Percentiles rank a stretch among this genome's conserved stretches.
phyloP scores from a whole-genome alignment of 2,113 vertebrate genomes.

The Pimephales promelas region DNA sequence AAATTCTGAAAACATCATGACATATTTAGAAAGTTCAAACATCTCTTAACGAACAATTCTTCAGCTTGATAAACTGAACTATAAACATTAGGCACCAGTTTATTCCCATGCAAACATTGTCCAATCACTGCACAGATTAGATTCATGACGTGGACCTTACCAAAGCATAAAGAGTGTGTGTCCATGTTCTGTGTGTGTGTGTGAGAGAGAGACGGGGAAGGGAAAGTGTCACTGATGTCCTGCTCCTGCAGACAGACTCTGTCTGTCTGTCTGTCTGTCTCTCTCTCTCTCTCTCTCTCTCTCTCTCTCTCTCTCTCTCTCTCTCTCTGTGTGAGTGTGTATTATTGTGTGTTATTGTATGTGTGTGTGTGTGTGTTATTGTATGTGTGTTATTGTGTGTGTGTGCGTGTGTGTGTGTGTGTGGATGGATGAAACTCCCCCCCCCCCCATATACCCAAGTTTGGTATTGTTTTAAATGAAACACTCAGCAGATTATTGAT shows the following conservation, averaged over 20 bases:
- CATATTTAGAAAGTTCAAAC: neutral
- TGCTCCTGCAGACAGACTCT: conserved; percentile 35
- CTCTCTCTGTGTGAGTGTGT: too few relatives aligned
- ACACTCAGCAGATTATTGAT: too few relatives aligned
- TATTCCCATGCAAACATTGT: neutral
- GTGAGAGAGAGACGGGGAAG: neutral
- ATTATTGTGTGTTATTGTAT: too few relatives aligned
- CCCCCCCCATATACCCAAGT: too few relatives aligned
- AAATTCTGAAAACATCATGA: neutral
- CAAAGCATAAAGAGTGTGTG: neutral
- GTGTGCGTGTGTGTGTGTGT: too few relatives aligned
- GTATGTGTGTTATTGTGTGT: too few relatives aligned
- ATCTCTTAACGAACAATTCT: neutral
- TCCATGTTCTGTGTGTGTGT: neutral
- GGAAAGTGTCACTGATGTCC: conserved; percentile 43
- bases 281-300: too few relatives aligned
- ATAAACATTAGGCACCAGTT: neutral
- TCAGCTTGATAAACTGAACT: neutral
- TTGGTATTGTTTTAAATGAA: too few relatives aligned
- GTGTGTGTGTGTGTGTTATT: too few relatives aligned
- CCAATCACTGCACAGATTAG: neutral
- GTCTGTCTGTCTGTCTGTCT: neutral
- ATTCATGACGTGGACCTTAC: neutral
- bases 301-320: too few relatives aligned
- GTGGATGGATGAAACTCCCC: too few relatives aligned